phyloP scores from a whole-genome alignment of 2,113 vertebrate genomes.

The Columba janthina region DNA sequence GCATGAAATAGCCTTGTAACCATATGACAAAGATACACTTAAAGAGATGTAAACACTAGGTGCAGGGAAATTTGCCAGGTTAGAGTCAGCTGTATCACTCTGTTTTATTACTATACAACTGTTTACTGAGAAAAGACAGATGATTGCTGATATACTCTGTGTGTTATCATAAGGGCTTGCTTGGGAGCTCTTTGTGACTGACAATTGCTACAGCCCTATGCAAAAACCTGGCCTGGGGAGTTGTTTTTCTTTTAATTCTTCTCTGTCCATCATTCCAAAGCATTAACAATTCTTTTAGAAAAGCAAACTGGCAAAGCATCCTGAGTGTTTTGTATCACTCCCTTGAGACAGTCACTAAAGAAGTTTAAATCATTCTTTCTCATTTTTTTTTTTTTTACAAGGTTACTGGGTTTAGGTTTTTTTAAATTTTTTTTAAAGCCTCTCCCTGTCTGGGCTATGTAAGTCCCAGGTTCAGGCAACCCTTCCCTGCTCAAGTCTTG shows the following conservation, averaged over 20 bases:
- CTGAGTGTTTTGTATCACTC: background rate
- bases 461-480: background rate
- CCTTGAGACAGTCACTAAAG: background rate
- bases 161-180: conserved; percentile 36
- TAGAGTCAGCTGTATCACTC: conserved; percentile 20
- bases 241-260: conserved; percentile 42
- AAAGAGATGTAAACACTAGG: conserved; percentile 55
- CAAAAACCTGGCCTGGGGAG: conserved; percentile 39
- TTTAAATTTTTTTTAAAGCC: background rate
- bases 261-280: conserved; percentile 22
- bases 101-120: conserved; percentile 42
- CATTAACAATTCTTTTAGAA: conserved; percentile 40
- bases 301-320: conserved; percentile 48
- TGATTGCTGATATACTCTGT: conserved; percentile 12
- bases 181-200: conserved; percentile 36
- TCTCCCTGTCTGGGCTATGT: background rate
- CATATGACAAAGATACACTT: conserved; percentile 55
- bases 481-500: background rate
- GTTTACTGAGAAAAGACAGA: conserved; percentile 53
- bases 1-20: conserved; percentile 67
- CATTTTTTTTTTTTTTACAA: background rate
- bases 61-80: conserved; percentile 45
- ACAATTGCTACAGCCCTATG: conserved; percentile 15
- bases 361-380: conserved; percentile 38
- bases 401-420: conserved; percentile 6